Evolutionary conservation across 2,888 invertebrate species (phyloP).

Genomic region (Polydrusus pterygomalis): DNA sequence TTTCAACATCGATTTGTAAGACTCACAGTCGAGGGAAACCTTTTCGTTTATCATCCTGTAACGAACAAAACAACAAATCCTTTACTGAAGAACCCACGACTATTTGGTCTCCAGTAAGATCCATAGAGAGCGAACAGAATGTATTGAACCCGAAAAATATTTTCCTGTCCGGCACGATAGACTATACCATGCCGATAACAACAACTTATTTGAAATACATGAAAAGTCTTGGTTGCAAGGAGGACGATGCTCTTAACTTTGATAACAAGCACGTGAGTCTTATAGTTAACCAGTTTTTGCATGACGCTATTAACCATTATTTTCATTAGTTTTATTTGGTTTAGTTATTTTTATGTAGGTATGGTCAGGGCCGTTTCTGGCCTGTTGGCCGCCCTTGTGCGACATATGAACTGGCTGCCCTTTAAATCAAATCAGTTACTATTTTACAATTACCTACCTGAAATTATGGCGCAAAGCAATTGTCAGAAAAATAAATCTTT

Average conservation of each 20-base stretch:
- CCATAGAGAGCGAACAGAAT: conserved; percentile 66
- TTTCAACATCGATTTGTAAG: neutral
- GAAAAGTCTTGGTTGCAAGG: conserved; percentile 80
- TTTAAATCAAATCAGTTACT: too few species aligned
- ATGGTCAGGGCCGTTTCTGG: too few species aligned
- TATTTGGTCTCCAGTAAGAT: conserved; percentile 77
- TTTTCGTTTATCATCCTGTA: neutral
- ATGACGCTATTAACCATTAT: conserved; percentile 68
- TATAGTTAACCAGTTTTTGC: conserved; percentile 69
- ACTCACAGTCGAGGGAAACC: neutral
- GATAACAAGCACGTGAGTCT: conserved; percentile 77
- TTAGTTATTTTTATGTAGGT: neutral
- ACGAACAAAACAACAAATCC: neutral
- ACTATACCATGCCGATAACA: conserved; percentile 91
- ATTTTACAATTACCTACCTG: too few species aligned
- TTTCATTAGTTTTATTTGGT: conserved; percentile 59
- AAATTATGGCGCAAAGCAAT: too few species aligned
- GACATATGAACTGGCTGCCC: too few species aligned
- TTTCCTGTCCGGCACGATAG: conserved; percentile 75
- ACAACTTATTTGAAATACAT: conserved; percentile 92
- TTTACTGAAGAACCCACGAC: conserved; percentile 72
- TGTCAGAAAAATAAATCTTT: too few species aligned
- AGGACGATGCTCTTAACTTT: conserved; percentile 77
- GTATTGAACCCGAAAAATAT: conserved; percentile 62
- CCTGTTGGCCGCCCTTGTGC: too few species aligned